These are phyloP conservation scores for Dendrocincla tyrannina DNA, from an alignment of 2,797 vertebrate genomes.

Conservation along the genomic window DNA sequence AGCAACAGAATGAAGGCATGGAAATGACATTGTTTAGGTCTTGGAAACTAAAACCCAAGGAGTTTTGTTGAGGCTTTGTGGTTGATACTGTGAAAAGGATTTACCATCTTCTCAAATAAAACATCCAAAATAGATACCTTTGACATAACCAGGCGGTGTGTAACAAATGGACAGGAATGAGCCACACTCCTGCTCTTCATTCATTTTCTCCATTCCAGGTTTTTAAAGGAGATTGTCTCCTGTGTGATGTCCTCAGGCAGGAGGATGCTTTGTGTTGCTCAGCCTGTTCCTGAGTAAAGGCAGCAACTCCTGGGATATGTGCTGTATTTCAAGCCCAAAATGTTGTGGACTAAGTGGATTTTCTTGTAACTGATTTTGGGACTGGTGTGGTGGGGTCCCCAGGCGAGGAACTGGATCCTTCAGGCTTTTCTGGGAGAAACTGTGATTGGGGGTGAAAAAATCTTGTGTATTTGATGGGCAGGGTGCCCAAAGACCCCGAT, in stretches of 20 bases:
- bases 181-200: not conserved
- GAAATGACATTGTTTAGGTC: not conserved
- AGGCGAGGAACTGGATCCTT: not conserved
- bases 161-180: not conserved
- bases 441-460: rapidly evolving
- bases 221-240: not conserved
- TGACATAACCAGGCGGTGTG: not conserved
- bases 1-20: not conserved
- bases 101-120: not conserved
- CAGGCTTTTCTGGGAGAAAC: not conserved
- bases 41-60: not conserved
- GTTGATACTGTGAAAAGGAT: not conserved
- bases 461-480: not conserved
- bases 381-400: not conserved
- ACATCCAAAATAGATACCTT: not conserved
- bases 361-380: not conserved
- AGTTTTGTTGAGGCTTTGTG: not conserved
- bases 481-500: not conserved
- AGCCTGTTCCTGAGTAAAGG: not conserved
- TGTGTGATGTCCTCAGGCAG: not conserved
- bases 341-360: not conserved
- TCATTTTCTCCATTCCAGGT: not conserved
- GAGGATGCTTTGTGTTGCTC: not conserved
- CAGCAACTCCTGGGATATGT: not conserved
- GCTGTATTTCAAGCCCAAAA: not conserved